Conservation (phyloP, 2,113 vertebrate genomes). For the Amia ocellicauda region DNA sequence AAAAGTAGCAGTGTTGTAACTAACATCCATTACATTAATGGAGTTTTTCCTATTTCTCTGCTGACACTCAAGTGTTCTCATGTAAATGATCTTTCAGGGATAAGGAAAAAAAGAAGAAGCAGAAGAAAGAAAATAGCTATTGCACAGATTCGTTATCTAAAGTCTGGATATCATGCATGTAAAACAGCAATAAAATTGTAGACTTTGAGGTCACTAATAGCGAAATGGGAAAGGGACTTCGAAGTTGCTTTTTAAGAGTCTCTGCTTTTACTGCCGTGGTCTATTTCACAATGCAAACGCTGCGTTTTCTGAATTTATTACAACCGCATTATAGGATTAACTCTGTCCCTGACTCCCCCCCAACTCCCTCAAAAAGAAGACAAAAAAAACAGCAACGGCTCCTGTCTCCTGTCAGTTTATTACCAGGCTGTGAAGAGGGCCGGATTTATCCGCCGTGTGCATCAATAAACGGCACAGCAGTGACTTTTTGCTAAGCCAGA, state of each 20-base stretch:
- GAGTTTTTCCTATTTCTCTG: slow-evolving; percentile 27
- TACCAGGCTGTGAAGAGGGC: not conserved
- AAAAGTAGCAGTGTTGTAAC: not conserved
- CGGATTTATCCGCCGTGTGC: not conserved
- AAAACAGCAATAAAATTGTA: slow-evolving; percentile 12
- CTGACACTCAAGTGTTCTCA: slow-evolving; percentile 31
- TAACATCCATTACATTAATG: slow-evolving; percentile 40
- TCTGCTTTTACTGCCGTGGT: not conserved
- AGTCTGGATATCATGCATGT: slow-evolving; percentile 19
- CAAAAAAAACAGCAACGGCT: not conserved
- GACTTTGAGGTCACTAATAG: not conserved
- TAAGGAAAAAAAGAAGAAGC: slow-evolving; percentile 16
- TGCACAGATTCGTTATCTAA: slow-evolving; percentile 12
- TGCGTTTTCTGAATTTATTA: not conserved
- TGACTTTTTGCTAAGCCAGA: not conserved
- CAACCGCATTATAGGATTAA: not conserved
- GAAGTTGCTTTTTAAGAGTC: not conserved
- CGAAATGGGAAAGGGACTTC: not conserved
- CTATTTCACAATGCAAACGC: not conserved
- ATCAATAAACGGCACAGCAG: not conserved
- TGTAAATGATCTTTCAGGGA: slow-evolving; percentile 22
- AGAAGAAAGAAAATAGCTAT: slow-evolving; percentile 1
- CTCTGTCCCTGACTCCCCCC: not conserved
- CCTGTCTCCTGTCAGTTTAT: not conserved
- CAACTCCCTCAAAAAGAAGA: no score